A percentile compares a stretch with the other conserved stretches of the same genome.
phyloP scores from a whole-genome alignment of 2,797 vertebrate genomes.

The Merluccius polli region DNA sequence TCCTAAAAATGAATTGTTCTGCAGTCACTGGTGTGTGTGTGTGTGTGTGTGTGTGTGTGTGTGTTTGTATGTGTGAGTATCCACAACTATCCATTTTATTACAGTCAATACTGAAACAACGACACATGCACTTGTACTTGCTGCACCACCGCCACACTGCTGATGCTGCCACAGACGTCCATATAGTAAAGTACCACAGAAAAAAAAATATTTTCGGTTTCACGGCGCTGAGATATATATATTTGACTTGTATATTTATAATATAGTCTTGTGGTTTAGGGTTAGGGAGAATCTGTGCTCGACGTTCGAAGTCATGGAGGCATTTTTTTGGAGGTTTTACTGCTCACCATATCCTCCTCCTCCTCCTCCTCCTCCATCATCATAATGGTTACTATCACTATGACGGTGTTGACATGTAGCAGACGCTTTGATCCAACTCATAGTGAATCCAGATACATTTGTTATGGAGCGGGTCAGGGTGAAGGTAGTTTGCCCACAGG shows the following conservation, averaged over 20 bases:
- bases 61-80: too few relatives aligned
- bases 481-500: background rate
- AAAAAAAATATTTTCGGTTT: background rate
- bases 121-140: background rate
- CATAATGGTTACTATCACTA: background rate
- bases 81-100: too few relatives aligned
- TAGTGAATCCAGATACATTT: background rate
- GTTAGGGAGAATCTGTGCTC: background rate
- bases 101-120: background rate
- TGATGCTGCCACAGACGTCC: background rate
- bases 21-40: too few relatives aligned
- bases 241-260: background rate
- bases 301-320: too few relatives aligned
- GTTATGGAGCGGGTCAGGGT: background rate
- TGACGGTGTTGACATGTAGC: background rate
- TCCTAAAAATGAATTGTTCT: too few relatives aligned
- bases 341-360: background rate
- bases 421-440: background rate
- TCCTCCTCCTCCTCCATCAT: too few relatives aligned
- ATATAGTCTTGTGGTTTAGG: background rate
- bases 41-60: too few relatives aligned
- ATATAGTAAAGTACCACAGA: background rate
- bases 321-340: background rate
- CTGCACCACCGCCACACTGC: too few relatives aligned
- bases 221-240: background rate